Base-by-base conservation (phyloP, 2,797 vertebrate species). In the Xiphorhynchus erythropygius region DNA sequence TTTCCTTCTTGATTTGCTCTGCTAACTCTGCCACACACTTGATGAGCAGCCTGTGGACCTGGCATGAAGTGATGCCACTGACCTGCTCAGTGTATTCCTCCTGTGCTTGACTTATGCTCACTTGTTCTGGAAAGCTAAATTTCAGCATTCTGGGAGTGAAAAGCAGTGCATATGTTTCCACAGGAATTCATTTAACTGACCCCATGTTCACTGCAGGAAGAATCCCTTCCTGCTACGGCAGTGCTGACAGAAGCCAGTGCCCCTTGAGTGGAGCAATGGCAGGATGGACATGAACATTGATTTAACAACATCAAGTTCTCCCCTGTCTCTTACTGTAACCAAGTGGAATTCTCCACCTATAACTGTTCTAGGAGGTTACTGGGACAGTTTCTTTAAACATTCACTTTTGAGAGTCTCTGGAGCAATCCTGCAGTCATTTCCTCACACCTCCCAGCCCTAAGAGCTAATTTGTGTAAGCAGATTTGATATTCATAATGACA, bases 211-310 rank as follows among this genome's bases (percentile, higher is more conserved):
- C 10, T 55, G 35, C 30, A 30, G 33, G 53, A 79, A 25, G 6
- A n/a, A 18, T 42, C 19, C 13, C 5, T 56, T 68, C n/a, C 17
- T 42, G 5, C 22, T 30, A 7, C 14, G 28, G 67, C 27, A 76
- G 30, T 10, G 9, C n/a, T 11, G 11, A 7, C 23, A 75, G 21
- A 46, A 57, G 18, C 19, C 15, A 37, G 10, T n/a, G 14, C 2
- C 13, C 10, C 3, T 22, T 47, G 18, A 50, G 44, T 5, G 11
- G 21, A 2, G 1, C 10, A 68, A 6, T 13, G 14, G 14, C 73
- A 60, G 1, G 1, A 49, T 0, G 0, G 28, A 32, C 50, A 32
- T 9, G n/a, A 25, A 28, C 8, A 1, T 6, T 30, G 9, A 39
- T 67, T 27, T 27, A 28, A 7, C 18, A 11, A 27, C 11, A 39